phyloP scores from a whole-genome alignment of 2,888 invertebrate species.

The Apamea crenata region DNA sequence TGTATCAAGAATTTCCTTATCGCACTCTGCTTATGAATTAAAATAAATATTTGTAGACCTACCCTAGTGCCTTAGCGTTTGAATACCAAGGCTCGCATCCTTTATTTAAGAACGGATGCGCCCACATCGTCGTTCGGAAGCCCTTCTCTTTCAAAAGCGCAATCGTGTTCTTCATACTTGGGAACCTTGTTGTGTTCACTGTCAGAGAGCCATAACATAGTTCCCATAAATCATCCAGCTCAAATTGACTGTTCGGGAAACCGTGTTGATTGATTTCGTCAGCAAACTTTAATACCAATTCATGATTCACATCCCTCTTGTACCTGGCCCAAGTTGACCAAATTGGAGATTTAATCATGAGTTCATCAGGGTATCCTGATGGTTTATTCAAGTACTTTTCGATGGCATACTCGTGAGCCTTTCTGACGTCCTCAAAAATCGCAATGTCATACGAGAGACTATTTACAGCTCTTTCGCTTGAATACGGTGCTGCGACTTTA shows the following conservation, averaged over 20 bases:
- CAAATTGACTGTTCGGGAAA: constrained; percentile 89
- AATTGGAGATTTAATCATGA: constrained; percentile 91
- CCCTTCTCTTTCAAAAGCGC: constrained; percentile 82
- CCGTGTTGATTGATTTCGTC: constrained; percentile 86
- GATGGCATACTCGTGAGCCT: constrained; percentile 91
- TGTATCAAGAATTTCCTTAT: not conserved
- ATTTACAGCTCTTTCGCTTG: constrained; percentile 80
- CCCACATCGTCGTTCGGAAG: constrained; percentile 91
- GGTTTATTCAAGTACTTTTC: constrained; percentile 90
- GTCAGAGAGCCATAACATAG: constrained; percentile 91
- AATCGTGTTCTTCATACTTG: constrained; percentile 88
- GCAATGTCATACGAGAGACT: constrained; percentile 91
- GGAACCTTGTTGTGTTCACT: constrained; percentile 88
- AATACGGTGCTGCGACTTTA: constrained; percentile 86
- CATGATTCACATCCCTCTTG: constrained; percentile 88
- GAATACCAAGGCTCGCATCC: constrained; percentile 89
- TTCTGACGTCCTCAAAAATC: constrained; percentile 89
- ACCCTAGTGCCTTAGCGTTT: constrained; percentile 84
- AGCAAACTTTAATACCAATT: constrained; percentile 86
- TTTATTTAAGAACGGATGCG: constrained; percentile 91
- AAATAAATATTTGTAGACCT: constrained; percentile 62
- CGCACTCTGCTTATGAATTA: not conserved
- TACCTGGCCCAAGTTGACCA: constrained; percentile 93
- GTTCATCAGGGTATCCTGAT: constrained; percentile 88
- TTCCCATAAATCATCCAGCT: constrained; percentile 93